These are phyloP conservation scores for Exocentrus adspersus DNA, from an alignment of 2,888 invertebrate species.

Conservation along the genomic window DNA sequence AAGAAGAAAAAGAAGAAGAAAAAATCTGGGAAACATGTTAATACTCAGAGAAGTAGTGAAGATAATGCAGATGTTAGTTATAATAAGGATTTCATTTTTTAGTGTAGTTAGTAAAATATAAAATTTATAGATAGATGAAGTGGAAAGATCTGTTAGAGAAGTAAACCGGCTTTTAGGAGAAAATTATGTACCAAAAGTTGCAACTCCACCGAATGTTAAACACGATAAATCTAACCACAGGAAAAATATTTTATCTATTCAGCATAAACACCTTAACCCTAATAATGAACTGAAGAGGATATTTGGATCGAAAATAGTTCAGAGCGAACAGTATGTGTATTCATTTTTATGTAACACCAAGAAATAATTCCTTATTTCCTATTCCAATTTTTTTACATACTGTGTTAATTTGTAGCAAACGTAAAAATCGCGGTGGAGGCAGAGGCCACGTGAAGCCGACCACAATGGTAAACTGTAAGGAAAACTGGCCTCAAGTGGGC, in stretches of 20 bases:
- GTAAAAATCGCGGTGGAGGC: constrained; percentile 67
- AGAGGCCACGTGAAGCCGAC: constrained; percentile 71
- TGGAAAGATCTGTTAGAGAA: constrained; percentile 73
- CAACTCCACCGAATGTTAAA: constrained; percentile 33
- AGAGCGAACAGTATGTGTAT: constrained; percentile 70
- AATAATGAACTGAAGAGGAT: constrained; percentile 84
- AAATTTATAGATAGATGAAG: constrained; percentile 68
- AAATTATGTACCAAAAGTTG: constrained; percentile 53
- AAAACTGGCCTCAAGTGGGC: constrained; percentile 76
- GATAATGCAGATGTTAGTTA: constrained; percentile 71
- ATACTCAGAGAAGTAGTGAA: constrained; percentile 69
- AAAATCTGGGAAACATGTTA: constrained; percentile 66
- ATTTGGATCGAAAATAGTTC: constrained; percentile 82
- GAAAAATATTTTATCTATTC: constrained; percentile 70
- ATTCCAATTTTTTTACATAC: constrained; percentile 4
- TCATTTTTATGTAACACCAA: too few relatives aligned
- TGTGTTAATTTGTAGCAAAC: constrained; percentile 63
- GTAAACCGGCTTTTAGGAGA: constrained; percentile 75
- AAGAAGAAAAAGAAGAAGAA: constrained; percentile 74
- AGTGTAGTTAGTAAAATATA: too few relatives aligned
- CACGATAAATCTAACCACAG: constrained; percentile 52
- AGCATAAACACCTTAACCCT: constrained; percentile 78
- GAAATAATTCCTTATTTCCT: too few relatives aligned
- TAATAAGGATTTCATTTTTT: not conserved
- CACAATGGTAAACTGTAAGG: constrained; percentile 76